Percentiles rank a stretch among this genome's conserved stretches.
phyloP scores from a whole-genome alignment of 2,888 invertebrate genomes.

The Saturnia japonica region DNA sequence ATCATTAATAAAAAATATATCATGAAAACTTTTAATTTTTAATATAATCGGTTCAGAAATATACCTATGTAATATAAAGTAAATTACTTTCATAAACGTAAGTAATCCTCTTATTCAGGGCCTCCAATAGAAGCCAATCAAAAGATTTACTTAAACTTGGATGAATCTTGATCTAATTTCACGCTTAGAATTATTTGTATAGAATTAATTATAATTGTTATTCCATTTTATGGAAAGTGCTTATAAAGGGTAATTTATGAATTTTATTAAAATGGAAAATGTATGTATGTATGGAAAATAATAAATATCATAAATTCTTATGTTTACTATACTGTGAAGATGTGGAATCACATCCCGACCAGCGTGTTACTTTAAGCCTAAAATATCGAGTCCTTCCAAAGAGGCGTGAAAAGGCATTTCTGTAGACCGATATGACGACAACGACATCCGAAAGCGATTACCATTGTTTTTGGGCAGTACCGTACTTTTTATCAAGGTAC shows the following conservation, averaged over 20 bases:
- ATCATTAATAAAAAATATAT: neutral
- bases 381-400: too few relatives aligned
- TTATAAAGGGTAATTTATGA: neutral
- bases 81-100: conserved; percentile 7
- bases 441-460: too few relatives aligned
- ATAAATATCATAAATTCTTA: too few relatives aligned
- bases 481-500: too few relatives aligned
- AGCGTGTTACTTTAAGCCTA: too few relatives aligned
- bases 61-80: neutral
- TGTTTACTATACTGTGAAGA: too few relatives aligned
- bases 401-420: too few relatives aligned
- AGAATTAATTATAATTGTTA: conserved; percentile 6
- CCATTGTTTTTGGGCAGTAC: too few relatives aligned
- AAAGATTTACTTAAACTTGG: conserved; percentile 43
- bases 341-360: too few relatives aligned
- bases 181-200: conserved; percentile 41
- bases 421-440: too few relatives aligned
- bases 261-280: neutral
- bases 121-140: conserved; percentile 49
- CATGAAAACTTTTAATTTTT: neutral
- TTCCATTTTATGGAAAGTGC: conserved; percentile 12
- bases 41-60: neutral
- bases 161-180: conserved; percentile 58
- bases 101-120: conserved; percentile 10
- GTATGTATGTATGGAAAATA: too few relatives aligned